Conservation (phyloP, 2,888 invertebrate species). For the Rhagonycha fulva region DNA sequence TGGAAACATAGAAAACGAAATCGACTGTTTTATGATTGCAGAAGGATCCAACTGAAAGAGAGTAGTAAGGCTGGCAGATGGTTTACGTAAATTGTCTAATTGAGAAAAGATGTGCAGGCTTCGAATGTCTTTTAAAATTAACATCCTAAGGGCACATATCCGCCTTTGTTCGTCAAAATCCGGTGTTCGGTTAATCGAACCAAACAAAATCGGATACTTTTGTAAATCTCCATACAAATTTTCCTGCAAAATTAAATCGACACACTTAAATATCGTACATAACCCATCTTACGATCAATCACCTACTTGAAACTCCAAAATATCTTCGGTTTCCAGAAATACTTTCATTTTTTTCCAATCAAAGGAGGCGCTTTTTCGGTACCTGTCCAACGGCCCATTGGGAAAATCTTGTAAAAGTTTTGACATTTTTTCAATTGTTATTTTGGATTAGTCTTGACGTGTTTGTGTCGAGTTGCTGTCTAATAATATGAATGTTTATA, state of each 20-base stretch:
- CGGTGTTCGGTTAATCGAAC: slow-evolving; percentile 32
- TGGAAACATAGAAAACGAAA: slow-evolving; percentile 67
- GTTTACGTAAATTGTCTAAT: slow-evolving; percentile 56
- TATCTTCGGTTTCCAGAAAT: slow-evolving; percentile 59
- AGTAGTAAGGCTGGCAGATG: slow-evolving; percentile 59
- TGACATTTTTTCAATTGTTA: slow-evolving; percentile 43
- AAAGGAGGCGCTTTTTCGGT: slow-evolving; percentile 67
- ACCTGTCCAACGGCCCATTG: slow-evolving; percentile 65
- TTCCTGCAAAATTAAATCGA: slow-evolving; percentile 35
- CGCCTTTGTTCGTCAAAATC: slow-evolving; percentile 56
- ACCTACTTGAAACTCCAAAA: slow-evolving; percentile 58
- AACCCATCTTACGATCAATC: background rate
- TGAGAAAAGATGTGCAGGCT: slow-evolving; percentile 63
- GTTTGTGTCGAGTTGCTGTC: background rate
- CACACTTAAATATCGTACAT: background rate
- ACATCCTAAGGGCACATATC: slow-evolving; percentile 62
- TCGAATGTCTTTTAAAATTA: slow-evolving; percentile 67
- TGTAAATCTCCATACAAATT: slow-evolving; percentile 41
- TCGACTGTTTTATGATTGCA: slow-evolving; percentile 66
- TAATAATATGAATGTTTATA: background rate
- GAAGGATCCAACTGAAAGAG: slow-evolving; percentile 65
- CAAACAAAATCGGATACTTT: slow-evolving; percentile 41
- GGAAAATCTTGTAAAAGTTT: slow-evolving; percentile 63
- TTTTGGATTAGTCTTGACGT: background rate
- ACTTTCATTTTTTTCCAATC: slow-evolving; percentile 68